Evolutionary conservation across 2,797 vertebrate species (phyloP).

Genomic region (Anniella stebbinsi): DNA sequence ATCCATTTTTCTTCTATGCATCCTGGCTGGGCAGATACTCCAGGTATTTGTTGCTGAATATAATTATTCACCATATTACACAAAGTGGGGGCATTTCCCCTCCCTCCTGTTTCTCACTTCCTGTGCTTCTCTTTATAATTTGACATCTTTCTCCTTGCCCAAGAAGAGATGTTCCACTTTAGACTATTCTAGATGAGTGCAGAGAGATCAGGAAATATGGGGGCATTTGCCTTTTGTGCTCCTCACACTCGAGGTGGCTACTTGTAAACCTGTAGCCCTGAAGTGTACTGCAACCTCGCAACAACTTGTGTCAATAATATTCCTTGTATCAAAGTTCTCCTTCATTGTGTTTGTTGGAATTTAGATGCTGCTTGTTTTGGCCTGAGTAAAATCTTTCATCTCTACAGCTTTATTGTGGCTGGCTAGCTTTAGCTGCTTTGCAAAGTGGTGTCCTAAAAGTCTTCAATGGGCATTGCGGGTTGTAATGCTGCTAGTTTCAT

Average conservation of each 20-base stretch:
- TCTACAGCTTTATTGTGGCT: background rate
- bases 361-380: too few species aligned
- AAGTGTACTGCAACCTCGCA: background rate
- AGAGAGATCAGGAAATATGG: background rate
- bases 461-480: background rate
- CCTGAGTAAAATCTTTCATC: background rate
- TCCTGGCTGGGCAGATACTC: constrained; percentile 88
- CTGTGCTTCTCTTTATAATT: background rate
- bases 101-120: too few species aligned
- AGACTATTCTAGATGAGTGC: background rate
- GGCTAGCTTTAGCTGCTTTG: background rate
- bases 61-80: background rate
- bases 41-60: constrained; percentile 74
- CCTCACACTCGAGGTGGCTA: background rate
- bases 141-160: background rate
- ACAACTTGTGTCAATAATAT: background rate
- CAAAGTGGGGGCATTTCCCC: too few species aligned
- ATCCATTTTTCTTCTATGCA: constrained; percentile 89
- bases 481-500: background rate
- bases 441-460: background rate
- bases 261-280: background rate
- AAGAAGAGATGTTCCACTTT: background rate
- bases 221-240: background rate
- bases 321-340: background rate
- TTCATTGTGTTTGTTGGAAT: too few species aligned